These are phyloP conservation scores for Ylistrum balloti DNA, from an alignment of 1,140 invertebrate genomes.

Conservation along the genomic window DNA sequence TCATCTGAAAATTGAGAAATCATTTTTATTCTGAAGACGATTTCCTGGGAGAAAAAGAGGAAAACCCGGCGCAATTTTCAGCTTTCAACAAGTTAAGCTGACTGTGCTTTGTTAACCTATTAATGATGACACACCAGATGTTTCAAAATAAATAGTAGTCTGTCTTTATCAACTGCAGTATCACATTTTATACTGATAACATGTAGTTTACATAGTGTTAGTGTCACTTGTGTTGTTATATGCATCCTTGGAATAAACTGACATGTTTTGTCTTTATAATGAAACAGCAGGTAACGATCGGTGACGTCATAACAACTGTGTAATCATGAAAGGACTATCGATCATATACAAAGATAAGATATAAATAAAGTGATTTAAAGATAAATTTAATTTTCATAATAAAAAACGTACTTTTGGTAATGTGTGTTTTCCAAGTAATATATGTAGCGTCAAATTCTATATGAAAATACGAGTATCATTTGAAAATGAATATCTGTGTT, in stretches of 20 bases:
- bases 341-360: background rate
- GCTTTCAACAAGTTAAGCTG: background rate
- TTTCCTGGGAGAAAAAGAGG: too few species aligned
- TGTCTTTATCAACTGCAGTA: background rate
- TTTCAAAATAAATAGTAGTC: conserved; percentile 29
- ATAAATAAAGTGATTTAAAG: background rate
- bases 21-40: too few species aligned
- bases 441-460: too few species aligned
- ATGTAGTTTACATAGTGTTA: background rate
- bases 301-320: background rate
- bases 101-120: background rate
- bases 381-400: too few species aligned
- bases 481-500: too few species aligned
- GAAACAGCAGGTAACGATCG: background rate
- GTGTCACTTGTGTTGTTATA: conserved; percentile 5
- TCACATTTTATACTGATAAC: background rate
- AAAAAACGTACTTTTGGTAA: too few species aligned
- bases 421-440: too few species aligned
- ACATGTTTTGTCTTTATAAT: background rate
- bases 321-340: background rate
- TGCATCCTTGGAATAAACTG: background rate
- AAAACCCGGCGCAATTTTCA: too few species aligned
- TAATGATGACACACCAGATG: background rate
- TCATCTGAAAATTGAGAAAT: too few species aligned
- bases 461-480: too few species aligned